Percentiles rank a stretch among this genome's conserved stretches.
phyloP scores from a whole-genome alignment of 2,113 vertebrate genomes.

The human (Homo sapiens) region DNA sequence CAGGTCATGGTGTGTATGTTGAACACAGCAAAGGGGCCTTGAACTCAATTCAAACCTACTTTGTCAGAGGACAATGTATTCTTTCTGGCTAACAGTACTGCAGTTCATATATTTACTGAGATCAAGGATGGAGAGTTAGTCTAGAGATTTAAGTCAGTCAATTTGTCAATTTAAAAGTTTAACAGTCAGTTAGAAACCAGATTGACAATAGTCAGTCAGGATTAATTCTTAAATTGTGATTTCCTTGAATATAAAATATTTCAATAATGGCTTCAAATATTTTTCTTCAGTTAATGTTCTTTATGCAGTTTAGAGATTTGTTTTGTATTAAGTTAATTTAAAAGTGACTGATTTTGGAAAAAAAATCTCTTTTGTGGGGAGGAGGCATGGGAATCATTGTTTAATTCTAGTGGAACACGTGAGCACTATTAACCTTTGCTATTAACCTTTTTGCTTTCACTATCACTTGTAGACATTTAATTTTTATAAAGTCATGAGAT shows the following conservation, averaged over 20 bases:
- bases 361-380: background rate
- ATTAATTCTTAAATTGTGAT: background rate
- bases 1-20: background rate
- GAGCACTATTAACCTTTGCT: background rate
- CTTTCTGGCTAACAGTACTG: background rate
- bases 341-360: background rate
- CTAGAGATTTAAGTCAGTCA: background rate
- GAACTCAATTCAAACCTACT: background rate
- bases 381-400: background rate
- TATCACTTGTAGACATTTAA: background rate
- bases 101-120: background rate
- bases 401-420: background rate
- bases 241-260: background rate
- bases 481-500: background rate
- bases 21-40: background rate
- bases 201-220: background rate
- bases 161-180: background rate
- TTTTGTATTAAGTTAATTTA: background rate
- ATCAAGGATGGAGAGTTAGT: background rate
- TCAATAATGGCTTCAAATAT: background rate
- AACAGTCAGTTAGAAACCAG: background rate
- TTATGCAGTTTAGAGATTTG: background rate
- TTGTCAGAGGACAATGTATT: background rate
- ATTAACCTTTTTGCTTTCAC: background rate
- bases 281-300: slow-evolving; percentile 8